Evolutionary conservation across 2,113 vertebrate genomes (phyloP).

Genomic region (Sylvilagus bachmani): DNA sequence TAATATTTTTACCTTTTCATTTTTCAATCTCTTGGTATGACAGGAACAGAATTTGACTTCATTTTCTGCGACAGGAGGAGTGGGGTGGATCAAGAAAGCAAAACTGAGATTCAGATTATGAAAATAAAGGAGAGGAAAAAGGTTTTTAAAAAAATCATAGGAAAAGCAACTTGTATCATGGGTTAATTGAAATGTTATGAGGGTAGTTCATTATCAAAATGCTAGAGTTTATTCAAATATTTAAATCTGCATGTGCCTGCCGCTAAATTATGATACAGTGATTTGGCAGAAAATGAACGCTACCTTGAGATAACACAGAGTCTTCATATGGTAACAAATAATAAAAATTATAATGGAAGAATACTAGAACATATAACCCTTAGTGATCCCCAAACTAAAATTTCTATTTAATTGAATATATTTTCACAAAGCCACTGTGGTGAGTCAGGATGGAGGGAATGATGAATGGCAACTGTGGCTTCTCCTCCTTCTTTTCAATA

Average conservation of each 20-base stretch:
- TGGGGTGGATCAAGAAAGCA: neutral
- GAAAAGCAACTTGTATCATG: neutral
- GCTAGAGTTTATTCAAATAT: neutral
- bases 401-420: neutral
- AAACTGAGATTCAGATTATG: slow-evolving; percentile 5
- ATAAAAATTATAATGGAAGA: neutral
- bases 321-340: neutral
- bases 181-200: neutral
- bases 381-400: neutral
- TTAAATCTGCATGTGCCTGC: neutral
- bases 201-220: neutral
- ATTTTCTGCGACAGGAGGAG: neutral
- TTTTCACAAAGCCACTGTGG: too few relatives aligned
- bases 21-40: neutral
- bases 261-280: neutral
- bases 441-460: neutral
- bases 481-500: neutral
- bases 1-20: neutral
- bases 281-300: neutral
- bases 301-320: neutral
- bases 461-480: neutral
- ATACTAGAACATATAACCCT: neutral
- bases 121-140: neutral
- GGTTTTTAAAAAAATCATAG: neutral
- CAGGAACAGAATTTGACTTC: neutral